phyloP scores from a whole-genome alignment of 2,113 vertebrate genomes.

The Pachycephala philippinensis region DNA sequence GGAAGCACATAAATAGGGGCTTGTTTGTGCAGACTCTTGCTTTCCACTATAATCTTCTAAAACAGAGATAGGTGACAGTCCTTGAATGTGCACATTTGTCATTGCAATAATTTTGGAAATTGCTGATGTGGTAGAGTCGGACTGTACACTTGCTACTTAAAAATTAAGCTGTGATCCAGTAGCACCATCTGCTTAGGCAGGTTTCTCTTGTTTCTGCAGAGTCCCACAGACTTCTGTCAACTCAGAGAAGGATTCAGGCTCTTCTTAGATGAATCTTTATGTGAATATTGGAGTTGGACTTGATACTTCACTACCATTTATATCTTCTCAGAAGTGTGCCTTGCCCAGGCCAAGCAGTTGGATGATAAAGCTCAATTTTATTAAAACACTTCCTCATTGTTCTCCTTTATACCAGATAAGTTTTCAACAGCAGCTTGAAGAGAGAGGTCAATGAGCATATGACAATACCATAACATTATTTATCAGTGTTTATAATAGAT shows the following conservation, averaged over 20 bases:
- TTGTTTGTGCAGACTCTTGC: neutral
- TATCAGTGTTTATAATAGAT: slow-evolving; percentile 13
- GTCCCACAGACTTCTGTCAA: neutral
- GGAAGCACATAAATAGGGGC: neutral
- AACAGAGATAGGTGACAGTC: neutral
- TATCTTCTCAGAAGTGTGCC: neutral
- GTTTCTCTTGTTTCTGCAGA: neutral
- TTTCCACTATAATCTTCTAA: neutral
- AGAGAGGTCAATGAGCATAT: neutral
- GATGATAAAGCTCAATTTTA: neutral
- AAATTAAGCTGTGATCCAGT: neutral
- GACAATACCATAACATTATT: neutral
- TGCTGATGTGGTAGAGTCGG: neutral
- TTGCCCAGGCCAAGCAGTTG: neutral
- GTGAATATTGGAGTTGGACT: neutral
- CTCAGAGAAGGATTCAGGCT: neutral
- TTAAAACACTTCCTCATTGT: neutral
- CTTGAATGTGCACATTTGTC: neutral
- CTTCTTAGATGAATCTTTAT: neutral
- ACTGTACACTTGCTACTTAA: neutral
- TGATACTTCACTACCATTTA: neutral
- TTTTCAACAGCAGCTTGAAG: neutral
- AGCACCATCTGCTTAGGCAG: neutral
- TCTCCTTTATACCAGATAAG: slow-evolving; percentile 13
- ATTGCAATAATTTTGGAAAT: neutral